Base-by-base conservation (phyloP, 2,797 vertebrate species). In the Lepidocolaptes lacrymiger region DNA sequence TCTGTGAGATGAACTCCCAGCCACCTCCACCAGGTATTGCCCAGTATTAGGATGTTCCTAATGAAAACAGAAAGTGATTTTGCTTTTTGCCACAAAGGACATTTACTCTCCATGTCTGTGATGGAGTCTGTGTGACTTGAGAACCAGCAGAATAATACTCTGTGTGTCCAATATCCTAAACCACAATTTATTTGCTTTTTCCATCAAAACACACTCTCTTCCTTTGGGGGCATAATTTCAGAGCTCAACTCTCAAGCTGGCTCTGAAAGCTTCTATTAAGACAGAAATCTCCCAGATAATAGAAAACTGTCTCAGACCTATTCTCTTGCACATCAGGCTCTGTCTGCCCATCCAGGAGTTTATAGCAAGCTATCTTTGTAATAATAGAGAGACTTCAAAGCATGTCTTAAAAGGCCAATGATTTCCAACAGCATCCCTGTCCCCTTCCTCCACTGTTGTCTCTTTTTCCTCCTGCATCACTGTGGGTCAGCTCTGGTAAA, bases 181-280 rank as follows among this genome's bases (percentile, higher is more conserved):
- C 66, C 80, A 92, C 91, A 84, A 79, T 95, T 93, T 84, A 88
- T 94, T 96, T 96, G 52, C 89, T 71, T 88, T 94, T 95, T 90
- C 85, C 64, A 74, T 91, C 93, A 91, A 80, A 87, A 87, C 80
- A 89, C 15, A 15, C 44, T 49, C 43, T 87, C 48, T 91, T 95
- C 91, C 90, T 92, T 23, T 26, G 26, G 61, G 84, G 73, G 34
- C 74, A 52, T 77, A 72, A 87, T 94, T 91, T 89, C n/a, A 85
- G 46, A 96, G 49, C 85, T 87, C 74, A 85, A 48, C 56, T 51
- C 67, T 82, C 77, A 39, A 34, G 41, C 90, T 91, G 78, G 48
- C 83, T 90, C 54, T 85, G 91, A 96, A 90, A 95, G 49, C 74
- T 89, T 93, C 88, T 82, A 88, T 97, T 88, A 91, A 95, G 85